Evolutionary conservation across 2,113 vertebrate genomes (phyloP).

Genomic region (Alethe diademata): DNA sequence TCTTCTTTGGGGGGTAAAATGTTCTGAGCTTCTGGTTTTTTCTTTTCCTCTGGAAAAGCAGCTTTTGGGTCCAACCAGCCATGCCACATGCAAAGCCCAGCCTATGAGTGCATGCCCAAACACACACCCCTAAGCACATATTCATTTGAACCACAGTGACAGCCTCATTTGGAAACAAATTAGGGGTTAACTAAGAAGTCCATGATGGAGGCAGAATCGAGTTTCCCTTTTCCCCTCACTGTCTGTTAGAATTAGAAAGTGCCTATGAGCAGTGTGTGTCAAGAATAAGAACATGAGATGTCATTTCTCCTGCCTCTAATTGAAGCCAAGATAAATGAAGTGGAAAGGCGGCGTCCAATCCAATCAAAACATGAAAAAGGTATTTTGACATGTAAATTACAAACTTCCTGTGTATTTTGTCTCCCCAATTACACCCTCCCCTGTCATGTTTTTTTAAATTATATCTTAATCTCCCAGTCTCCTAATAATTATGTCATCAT

Average conservation of each 20-base stretch:
- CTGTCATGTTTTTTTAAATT: constrained; percentile 84
- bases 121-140: constrained; percentile 15
- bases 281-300: constrained; percentile 73
- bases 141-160: constrained; percentile 73
- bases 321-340: constrained; percentile 83
- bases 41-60: not conserved
- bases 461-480: constrained; percentile 84
- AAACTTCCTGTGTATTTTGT: constrained; percentile 84
- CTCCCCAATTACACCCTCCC: constrained; percentile 83
- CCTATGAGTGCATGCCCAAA: not conserved
- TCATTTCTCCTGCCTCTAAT: constrained; percentile 79
- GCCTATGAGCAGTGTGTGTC: constrained; percentile 73
- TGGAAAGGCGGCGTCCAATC: constrained; percentile 82
- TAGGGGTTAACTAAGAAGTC: constrained; percentile 81
- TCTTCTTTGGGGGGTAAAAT: not conserved
- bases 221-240: constrained; percentile 78
- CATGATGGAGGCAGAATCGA: constrained; percentile 68
- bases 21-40: not conserved
- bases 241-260: constrained; percentile 80
- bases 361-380: constrained; percentile 84
- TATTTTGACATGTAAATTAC: constrained; percentile 87
- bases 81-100: not conserved
- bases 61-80: not conserved
- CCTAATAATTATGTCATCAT: constrained; percentile 86
- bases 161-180: constrained; percentile 81